Conservation (phyloP, 2,888 invertebrate species). For the Myopa testacea region DNA sequence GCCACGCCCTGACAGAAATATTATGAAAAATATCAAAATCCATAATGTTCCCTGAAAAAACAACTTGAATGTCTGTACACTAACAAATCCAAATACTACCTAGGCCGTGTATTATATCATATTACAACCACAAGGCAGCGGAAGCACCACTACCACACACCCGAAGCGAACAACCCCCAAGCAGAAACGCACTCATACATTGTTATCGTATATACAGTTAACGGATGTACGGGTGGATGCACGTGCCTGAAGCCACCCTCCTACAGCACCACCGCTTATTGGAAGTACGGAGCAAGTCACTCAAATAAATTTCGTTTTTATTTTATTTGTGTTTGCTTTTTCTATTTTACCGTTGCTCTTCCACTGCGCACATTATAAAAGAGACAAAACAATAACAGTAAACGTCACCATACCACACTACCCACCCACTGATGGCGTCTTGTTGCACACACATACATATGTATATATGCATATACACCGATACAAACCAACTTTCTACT, state of each 20-base stretch:
- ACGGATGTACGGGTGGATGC: background rate
- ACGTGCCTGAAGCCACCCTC: background rate
- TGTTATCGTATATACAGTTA: background rate
- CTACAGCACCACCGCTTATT: background rate
- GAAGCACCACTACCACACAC: slow-evolving; percentile 15
- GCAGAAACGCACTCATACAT: slow-evolving; percentile 9
- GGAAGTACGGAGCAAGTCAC: background rate
- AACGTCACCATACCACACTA: background rate
- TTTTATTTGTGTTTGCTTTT: slow-evolving; percentile 35
- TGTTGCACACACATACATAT: background rate
- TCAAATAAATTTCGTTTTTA: slow-evolving; percentile 21
- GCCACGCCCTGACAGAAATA: slow-evolving; percentile 29
- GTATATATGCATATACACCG: background rate
- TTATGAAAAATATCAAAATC: slow-evolving; percentile 40
- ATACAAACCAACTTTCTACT: slow-evolving; percentile 13
- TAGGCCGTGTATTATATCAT: slow-evolving; percentile 38
- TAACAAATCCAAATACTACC: slow-evolving; percentile 1
- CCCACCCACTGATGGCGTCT: background rate
- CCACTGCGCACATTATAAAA: slow-evolving; percentile 41
- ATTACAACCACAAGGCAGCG: slow-evolving; percentile 37
- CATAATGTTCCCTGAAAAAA: slow-evolving; percentile 21
- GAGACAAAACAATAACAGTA: slow-evolving; percentile 41
- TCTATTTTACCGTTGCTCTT: slow-evolving; percentile 17
- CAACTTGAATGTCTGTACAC: slow-evolving; percentile 21
- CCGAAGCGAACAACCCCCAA: slow-evolving; percentile 32